phyloP scores from a whole-genome alignment of 2,113 vertebrate species.

The Phocoena phocoena region DNA sequence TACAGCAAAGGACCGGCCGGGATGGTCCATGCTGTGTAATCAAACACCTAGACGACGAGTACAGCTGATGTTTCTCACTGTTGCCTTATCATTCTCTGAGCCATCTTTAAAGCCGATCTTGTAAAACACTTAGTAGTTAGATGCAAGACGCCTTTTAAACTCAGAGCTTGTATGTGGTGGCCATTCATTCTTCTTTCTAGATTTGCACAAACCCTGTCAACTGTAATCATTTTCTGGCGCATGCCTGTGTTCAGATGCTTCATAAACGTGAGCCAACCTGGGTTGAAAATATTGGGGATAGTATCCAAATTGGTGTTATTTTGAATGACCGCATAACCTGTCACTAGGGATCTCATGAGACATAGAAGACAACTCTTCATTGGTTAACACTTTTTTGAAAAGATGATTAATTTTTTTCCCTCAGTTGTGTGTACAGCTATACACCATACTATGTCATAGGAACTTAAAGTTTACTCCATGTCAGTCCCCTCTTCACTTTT shows the following conservation, averaged over 20 bases:
- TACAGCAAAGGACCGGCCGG: not conserved
- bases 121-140: constrained; percentile 30
- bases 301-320: constrained; percentile 24
- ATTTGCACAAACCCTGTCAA: constrained; percentile 27
- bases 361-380: not conserved
- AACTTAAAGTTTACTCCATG: constrained; percentile 15
- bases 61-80: constrained; percentile 66
- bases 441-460: not conserved
- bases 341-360: constrained; percentile 14
- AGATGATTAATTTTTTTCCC: not conserved
- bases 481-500: constrained; percentile 26
- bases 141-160: constrained; percentile 60
- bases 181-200: constrained; percentile 50
- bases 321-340: constrained; percentile 12
- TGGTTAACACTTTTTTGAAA: constrained; percentile 13
- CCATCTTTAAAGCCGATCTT: constrained; percentile 66
- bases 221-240: not conserved
- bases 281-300: constrained; percentile 8
- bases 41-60: constrained; percentile 26
- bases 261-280: not conserved
- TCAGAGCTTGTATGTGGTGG: constrained; percentile 46
- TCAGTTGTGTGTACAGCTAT: not conserved
- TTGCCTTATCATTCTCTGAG: constrained; percentile 78
- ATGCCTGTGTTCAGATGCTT: constrained; percentile 19
- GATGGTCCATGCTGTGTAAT: not conserved